phyloP scores from a whole-genome alignment of 2,113 vertebrate genomes.

The human (Homo sapiens) region DNA sequence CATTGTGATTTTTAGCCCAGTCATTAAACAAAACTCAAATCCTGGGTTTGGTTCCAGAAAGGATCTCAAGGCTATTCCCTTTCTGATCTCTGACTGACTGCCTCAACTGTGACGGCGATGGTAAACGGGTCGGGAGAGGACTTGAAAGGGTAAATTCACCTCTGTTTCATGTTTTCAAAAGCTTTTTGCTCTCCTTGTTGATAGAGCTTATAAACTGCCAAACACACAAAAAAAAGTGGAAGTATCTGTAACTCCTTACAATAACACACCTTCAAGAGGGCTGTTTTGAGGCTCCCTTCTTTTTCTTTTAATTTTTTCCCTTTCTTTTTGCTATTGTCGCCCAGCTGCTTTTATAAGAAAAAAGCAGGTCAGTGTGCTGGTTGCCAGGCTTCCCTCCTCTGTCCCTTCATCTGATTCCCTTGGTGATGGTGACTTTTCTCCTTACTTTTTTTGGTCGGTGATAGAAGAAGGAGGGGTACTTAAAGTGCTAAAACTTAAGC shows the following conservation, averaged over 20 bases:
- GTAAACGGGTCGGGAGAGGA: slow-evolving; percentile 53
- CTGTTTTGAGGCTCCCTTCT: slow-evolving; percentile 50
- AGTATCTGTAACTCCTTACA: slow-evolving; percentile 43
- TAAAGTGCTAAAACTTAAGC: slow-evolving; percentile 27
- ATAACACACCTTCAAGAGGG: slow-evolving; percentile 32
- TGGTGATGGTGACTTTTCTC: not conserved
- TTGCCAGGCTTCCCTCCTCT: slow-evolving; percentile 34
- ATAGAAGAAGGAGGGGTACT: not conserved
- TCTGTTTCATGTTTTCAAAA: slow-evolving; percentile 42
- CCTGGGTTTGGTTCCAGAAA: slow-evolving; percentile 33
- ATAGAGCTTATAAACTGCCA: slow-evolving; percentile 44
- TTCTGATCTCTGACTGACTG: not conserved
- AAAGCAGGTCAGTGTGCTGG: slow-evolving; percentile 22
- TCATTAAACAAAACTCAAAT: not conserved
- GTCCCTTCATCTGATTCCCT: slow-evolving; percentile 64
- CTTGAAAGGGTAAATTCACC: slow-evolving; percentile 55
- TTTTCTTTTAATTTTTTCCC: not conserved
- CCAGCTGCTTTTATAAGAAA: slow-evolving; percentile 21
- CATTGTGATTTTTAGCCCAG: not conserved
- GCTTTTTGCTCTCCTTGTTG: not conserved
- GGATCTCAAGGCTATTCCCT: not conserved
- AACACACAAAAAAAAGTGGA: not conserved
- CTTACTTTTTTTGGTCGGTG: not conserved
- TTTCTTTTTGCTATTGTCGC: slow-evolving; percentile 2
- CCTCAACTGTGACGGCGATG: slow-evolving; percentile 37